These are phyloP conservation scores for Psittacula echo DNA, from an alignment of 2,797 vertebrate genomes.

Conservation along the genomic window DNA sequence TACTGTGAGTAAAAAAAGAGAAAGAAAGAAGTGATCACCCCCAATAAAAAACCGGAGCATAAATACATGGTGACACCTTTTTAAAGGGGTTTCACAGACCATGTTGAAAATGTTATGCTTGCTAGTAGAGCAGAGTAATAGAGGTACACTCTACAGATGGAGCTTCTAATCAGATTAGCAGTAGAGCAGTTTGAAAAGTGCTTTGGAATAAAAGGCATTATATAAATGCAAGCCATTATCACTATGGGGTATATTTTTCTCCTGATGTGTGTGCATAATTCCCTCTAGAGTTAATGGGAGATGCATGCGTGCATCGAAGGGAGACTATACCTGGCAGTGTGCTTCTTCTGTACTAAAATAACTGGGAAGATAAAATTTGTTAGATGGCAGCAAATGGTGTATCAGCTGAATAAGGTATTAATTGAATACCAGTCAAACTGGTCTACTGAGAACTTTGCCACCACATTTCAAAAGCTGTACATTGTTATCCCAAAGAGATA, in stretches of 20 bases:
- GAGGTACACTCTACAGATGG: slow-evolving; percentile 66
- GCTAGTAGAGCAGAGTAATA: slow-evolving; percentile 48
- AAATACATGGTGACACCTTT: slow-evolving; percentile 32
- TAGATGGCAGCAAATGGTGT: slow-evolving; percentile 15
- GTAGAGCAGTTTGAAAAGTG: slow-evolving; percentile 70
- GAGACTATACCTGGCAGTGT: slow-evolving; percentile 28
- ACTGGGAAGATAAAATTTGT: slow-evolving; percentile 6
- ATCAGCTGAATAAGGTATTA: neutral
- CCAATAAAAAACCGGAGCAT: slow-evolving; percentile 1
- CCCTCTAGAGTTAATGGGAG: slow-evolving; percentile 67
- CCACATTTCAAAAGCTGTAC: neutral
- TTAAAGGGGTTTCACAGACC: slow-evolving; percentile 29
- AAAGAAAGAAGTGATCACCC: neutral
- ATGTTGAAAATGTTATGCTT: slow-evolving; percentile 35
- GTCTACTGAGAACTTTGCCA: neutral
- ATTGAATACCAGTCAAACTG: neutral
- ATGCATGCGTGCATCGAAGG: slow-evolving; percentile 46
- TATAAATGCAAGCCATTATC: slow-evolving; percentile 74
- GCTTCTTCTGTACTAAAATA: slow-evolving; percentile 18
- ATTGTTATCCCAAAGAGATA: neutral
- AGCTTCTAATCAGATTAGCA: slow-evolving; percentile 73
- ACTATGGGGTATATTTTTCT: slow-evolving; percentile 73
- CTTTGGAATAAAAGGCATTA: slow-evolving; percentile 70
- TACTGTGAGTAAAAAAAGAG: neutral
- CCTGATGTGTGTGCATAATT: slow-evolving; percentile 72